Evolutionary conservation across 2,888 invertebrate species (phyloP), one percentile per base, ranked within the genome.

Genomic region (Oscheius sp.): DNA sequence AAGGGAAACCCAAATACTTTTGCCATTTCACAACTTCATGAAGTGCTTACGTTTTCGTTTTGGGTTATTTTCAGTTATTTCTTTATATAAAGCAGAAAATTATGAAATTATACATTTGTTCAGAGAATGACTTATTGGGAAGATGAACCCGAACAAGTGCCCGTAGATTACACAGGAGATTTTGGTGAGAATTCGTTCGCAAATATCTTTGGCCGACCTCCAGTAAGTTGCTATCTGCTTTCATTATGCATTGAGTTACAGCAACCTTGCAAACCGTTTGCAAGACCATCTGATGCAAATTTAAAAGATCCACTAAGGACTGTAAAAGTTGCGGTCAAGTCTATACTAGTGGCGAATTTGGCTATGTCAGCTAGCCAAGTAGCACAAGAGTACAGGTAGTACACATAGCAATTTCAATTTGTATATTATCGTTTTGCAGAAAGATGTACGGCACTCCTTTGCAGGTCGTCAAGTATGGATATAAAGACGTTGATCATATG

Each of bases 161-260:
- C 12, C 9, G 3, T 23, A 61, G 43, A 35, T 18, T 13, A 41
- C 12, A 21, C 18, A 7, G 61, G 43, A n/a, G 61, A 41, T 5
- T 61, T 61, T 45, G 61, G 61, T n/a, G 43, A 43, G 13, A 61
- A 61, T 41, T 41, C 61, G 7, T 43, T 43, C 2, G n/a, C 43
- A 2, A 25, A n/a, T 21, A 61, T 61, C 43, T 61, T 43, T 21
- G 61, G 45, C 21, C 41, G 21, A 2, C 43, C 16, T 13, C 61
- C 43, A 45, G 41, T n/a, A 41, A 16, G 29, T 21, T 45, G 55
- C 13, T 55, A 21, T 6, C 6, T 55, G 23, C 23, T 3, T 6
- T 13, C 55, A 5, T 55, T 55, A 3, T 43, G n/a, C n/a, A n/a
- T n/a, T n/a, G n/a, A n/a, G n/a, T n/a, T n/a, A n/a, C 21, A 41